These are phyloP conservation scores for Semicossyphus pulcher DNA, from an alignment of 2,113 vertebrate species.

Conservation along the genomic window DNA sequence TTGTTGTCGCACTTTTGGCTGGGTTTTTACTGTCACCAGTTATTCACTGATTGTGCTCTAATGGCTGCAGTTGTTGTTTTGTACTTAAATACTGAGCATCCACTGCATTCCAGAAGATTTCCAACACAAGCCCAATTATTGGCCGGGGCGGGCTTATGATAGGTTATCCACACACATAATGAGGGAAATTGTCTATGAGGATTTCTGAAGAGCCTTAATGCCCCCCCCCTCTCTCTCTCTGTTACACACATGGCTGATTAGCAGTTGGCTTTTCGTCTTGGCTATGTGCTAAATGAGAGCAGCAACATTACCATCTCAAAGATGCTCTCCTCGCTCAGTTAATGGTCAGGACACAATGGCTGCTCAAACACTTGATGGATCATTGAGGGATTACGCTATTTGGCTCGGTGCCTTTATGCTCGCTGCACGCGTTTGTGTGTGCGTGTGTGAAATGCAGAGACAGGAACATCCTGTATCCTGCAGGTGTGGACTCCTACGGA, in stretches of 20 bases:
- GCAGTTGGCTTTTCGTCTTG: conserved; percentile 84
- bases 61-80: conserved; percentile 19
- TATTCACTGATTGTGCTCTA: conserved; percentile 31
- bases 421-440: conserved; percentile 4
- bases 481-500: conserved; percentile 56
- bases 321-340: conserved; percentile 82
- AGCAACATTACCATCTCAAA: conserved; percentile 95
- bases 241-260: conserved; percentile 66
- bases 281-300: conserved; percentile 85
- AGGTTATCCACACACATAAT: conserved; percentile 65
- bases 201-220: conserved; percentile 62
- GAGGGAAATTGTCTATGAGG: conserved; percentile 55
- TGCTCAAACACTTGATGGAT: conserved; percentile 76
- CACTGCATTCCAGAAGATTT: conserved; percentile 40
- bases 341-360: conserved; percentile 86
- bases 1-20: conserved; percentile 22
- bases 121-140: conserved; percentile 55
- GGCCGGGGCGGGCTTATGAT: conserved; percentile 40
- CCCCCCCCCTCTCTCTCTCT: conserved; percentile 33
- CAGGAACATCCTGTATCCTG: conserved; percentile 41
- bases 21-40: conserved; percentile 9
- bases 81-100: conserved; percentile 21
- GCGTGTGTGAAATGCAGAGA: conserved; percentile 17
- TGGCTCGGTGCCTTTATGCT: conserved; percentile 64
- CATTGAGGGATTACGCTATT: conserved; percentile 63